Conservation (phyloP, 2,797 vertebrate genomes). For the Diplodus sargus region DNA sequence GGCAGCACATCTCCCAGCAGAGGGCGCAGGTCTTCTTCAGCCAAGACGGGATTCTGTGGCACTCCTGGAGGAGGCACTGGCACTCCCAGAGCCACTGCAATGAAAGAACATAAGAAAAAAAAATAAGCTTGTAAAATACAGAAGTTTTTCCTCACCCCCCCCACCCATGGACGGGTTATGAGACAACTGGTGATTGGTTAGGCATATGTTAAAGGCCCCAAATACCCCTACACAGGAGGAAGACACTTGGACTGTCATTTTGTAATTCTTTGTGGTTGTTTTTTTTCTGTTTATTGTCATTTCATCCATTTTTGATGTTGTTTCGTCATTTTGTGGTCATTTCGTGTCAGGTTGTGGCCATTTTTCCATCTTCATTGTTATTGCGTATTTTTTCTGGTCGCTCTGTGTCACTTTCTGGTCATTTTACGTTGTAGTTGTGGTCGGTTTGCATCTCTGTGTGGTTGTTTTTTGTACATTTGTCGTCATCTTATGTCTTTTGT, state of each 20-base stretch:
- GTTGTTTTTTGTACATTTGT: not conserved
- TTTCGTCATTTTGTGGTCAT: not conserved
- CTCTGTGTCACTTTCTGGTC: not conserved
- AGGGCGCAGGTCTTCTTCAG: conserved; percentile 20
- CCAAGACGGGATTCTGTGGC: conserved; percentile 2
- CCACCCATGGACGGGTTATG: not conserved
- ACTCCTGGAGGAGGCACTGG: conserved; percentile 2
- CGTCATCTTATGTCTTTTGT: not conserved
- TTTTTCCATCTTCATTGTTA: not conserved
- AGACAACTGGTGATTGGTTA: not conserved
- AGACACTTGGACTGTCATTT: not conserved
- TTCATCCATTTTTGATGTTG: not conserved
- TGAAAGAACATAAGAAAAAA: not conserved
- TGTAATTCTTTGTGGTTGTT: not conserved
- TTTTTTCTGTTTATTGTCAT: too few species aligned
- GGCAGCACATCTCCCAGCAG: conserved; percentile 61
- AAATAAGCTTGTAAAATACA: not conserved
- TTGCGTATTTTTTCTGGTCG: not conserved
- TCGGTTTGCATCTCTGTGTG: not conserved
- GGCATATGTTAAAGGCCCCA: too few species aligned
- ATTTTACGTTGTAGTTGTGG: not conserved
- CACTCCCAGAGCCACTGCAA: conserved; percentile 59
- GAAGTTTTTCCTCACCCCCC: not conserved
- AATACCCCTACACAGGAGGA: too few species aligned
- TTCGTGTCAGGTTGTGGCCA: not conserved